Evolutionary conservation across 2,797 vertebrate genomes (phyloP).

Genomic region (Scleropages formosus): DNA sequence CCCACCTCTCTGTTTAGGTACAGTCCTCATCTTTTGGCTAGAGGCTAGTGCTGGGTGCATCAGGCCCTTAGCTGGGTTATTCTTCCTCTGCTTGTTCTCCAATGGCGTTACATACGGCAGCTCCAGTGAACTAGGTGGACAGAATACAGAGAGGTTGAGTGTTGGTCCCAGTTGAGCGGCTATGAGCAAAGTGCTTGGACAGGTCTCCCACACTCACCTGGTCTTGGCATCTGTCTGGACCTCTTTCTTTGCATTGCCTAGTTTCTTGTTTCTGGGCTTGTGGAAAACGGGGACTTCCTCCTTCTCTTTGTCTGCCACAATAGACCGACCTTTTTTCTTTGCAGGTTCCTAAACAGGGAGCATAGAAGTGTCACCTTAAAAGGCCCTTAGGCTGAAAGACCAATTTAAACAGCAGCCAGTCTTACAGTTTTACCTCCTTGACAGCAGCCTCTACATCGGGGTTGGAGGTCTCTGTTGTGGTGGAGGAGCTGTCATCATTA

Average conservation of each 20-base stretch:
- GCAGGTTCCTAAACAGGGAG: slow-evolving; percentile 78
- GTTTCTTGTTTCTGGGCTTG: slow-evolving; percentile 87
- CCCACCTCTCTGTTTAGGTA: slow-evolving; percentile 83
- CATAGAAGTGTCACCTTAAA: not conserved
- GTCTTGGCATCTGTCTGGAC: slow-evolving; percentile 76
- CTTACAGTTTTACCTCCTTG: slow-evolving; percentile 77
- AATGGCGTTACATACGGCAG: slow-evolving; percentile 80
- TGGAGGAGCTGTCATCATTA: slow-evolving; percentile 95
- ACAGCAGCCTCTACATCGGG: slow-evolving; percentile 86
- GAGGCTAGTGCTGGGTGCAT: slow-evolving; percentile 63
- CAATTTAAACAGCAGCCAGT: not conserved
- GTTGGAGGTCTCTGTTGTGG: slow-evolving; percentile 96
- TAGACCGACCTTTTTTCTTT: slow-evolving; percentile 85
- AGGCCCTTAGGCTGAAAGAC: not conserved
- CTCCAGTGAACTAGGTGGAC: slow-evolving; percentile 81
- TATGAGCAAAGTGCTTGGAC: not conserved
- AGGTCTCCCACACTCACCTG: slow-evolving; percentile 68
- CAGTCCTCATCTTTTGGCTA: slow-evolving; percentile 76
- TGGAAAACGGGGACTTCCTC: slow-evolving; percentile 75
- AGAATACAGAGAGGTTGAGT: not conserved
- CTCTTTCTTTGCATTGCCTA: slow-evolving; percentile 78
- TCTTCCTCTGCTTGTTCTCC: slow-evolving; percentile 90
- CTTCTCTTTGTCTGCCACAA: slow-evolving; percentile 69
- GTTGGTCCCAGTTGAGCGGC: not conserved
- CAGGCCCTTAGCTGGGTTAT: slow-evolving; percentile 79